A percentile compares a stretch with the other conserved stretches of the same genome.
Evolutionary conservation across 1,140 invertebrate genomes (phyloP).

Genomic region (Ips typographus): DNA sequence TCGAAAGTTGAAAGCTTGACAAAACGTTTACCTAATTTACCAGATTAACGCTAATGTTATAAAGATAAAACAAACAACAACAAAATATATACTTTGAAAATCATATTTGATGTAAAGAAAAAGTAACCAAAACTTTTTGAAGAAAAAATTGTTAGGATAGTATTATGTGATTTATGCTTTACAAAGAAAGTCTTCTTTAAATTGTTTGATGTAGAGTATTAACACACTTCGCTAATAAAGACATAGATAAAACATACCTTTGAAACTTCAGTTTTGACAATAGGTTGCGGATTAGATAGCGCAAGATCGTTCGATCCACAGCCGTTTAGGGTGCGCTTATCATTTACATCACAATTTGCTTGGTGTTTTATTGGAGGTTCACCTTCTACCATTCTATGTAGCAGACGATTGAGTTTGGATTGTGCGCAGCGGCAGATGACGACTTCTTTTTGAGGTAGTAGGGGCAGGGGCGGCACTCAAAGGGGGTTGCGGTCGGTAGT

Average conservation of each 20-base stretch:
- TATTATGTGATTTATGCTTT: no score
- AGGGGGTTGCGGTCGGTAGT: conserved; percentile 41
- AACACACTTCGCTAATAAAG: no score
- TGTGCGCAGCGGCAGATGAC: conserved; percentile 23
- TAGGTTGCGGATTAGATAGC: conserved; percentile 49
- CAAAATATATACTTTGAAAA: no score
- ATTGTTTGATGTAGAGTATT: no score
- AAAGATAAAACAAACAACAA: no score
- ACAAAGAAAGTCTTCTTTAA: no score
- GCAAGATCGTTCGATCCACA: conserved; percentile 72
- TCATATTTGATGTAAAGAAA: no score
- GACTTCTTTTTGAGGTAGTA: conserved; percentile 20
- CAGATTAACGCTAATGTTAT: no score
- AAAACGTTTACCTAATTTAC: no score
- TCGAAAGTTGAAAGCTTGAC: no score
- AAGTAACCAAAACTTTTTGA: no score
- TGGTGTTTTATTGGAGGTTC: conserved; percentile 45
- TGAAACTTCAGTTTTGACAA: conserved; percentile 35
- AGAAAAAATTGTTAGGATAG: no score
- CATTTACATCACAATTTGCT: conserved; percentile 73
- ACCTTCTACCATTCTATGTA: conserved; percentile 52
- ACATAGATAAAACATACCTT: conserved; percentile 20
- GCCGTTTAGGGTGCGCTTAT: conserved; percentile 71
- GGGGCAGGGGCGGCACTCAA: conserved; percentile 36
- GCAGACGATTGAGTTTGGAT: conserved; percentile 27